A percentile compares a stretch with the other conserved stretches of the same genome.
These are phyloP conservation scores for Montipora efflorescens DNA, from an alignment of 64 coral and sea anemone species.

Conservation along the genomic window DNA sequence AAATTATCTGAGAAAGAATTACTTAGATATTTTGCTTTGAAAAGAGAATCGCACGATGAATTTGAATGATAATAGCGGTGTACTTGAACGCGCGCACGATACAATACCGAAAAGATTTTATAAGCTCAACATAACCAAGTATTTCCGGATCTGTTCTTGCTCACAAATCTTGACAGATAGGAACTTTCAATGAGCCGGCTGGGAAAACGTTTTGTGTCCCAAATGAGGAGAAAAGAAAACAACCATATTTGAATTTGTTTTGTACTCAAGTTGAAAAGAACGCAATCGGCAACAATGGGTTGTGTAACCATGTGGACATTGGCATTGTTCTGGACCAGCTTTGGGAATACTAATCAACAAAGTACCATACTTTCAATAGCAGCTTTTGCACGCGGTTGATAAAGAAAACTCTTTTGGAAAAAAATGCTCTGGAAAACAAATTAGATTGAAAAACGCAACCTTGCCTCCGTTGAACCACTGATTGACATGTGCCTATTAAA, in stretches of 20 bases:
- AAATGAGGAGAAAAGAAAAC: constrained; percentile 42
- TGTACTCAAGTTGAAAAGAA: constrained; percentile 53
- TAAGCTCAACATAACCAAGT: constrained; percentile 53
- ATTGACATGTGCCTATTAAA: constrained; percentile 41
- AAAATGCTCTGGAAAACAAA: constrained; percentile 27
- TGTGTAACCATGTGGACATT: constrained; percentile 40
- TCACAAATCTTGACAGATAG: constrained; percentile 41
- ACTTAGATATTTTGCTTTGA: constrained; percentile 63
- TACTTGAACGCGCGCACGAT: constrained; percentile 37
- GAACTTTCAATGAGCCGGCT: constrained; percentile 18
- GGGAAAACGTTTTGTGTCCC: constrained; percentile 9
- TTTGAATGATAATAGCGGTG: constrained; percentile 60
- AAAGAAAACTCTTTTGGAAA: constrained; percentile 2
- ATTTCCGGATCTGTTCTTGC: constrained; percentile 50
- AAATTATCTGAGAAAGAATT: constrained; percentile 76
- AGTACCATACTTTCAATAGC: constrained; percentile 13
- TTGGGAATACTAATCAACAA: constrained; percentile 37
- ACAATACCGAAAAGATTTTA: constrained; percentile 63
- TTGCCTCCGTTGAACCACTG: not conserved
- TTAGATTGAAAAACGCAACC: not conserved
- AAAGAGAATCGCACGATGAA: constrained; percentile 45
- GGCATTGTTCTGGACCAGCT: constrained; percentile 13
- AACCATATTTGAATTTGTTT: constrained; percentile 51
- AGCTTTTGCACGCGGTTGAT: constrained; percentile 5
- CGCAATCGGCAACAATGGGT: constrained; percentile 24